Base-by-base conservation (phyloP, 1,140 invertebrate species). In the Pteromalus puparum region DNA sequence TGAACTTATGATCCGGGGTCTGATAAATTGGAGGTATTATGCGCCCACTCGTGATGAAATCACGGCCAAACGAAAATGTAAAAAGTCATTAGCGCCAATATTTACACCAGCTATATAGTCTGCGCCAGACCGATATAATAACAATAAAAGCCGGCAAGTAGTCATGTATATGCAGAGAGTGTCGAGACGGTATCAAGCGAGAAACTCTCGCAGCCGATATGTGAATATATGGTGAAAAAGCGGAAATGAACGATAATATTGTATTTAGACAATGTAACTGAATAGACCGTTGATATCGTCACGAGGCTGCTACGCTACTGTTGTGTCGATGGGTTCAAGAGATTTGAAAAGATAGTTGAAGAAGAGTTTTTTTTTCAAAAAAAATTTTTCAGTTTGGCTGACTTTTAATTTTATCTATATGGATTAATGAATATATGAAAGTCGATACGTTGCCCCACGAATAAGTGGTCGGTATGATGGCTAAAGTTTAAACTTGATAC, bases 401-500 rank as follows among this genome's bases (percentile, higher is more conserved):
- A n/a, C 18, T 61, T 61, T 21, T 7, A 61, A 61, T 61, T n/a
- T 7, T 61, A 53, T 53, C n/a, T n/a, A 61, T 5, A n/a, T 0
- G 13, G 5, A 6, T 61, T 61, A 61, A 61, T 61, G 5, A n/a
- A 9, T 18, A 61, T 61, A 61, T 34, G 6, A 2, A 53, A 10
- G 46, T 48, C 46, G 46, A 53, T 18, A 53, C 48, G 48, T 53
- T 53, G 18, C 15, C 0, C 18, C 13, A 53, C 48, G 48, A 53
- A 18, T 53, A 21, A 1, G 48, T 15, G 18, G 48, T 53, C 48
- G 15, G 18, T 53, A 53, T 15, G 48, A 53, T 53, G 48, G 13
- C 48, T 61, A 61, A 28, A 61, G 26, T 30, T 79, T 79, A 67
- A 67, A 42, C 61, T 24, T 67, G 61, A 79, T 79, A 79, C 38